phyloP scores from a whole-genome alignment of 1,140 invertebrate genomes.

The Fragariocoptes setiger region DNA sequence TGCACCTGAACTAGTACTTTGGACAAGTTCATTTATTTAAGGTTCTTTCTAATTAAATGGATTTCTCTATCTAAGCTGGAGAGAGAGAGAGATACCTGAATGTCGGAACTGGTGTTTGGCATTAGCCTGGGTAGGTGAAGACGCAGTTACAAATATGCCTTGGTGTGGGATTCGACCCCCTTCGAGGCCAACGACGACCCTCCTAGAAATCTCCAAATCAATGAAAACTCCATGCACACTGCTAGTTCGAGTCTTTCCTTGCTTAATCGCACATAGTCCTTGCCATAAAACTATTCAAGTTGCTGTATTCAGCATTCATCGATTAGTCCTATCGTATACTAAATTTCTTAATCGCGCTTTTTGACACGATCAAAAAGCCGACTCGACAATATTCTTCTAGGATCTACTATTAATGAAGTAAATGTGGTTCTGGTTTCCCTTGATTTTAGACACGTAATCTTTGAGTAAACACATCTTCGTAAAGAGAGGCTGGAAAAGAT shows the following conservation, averaged over 20 bases:
- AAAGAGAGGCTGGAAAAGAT: conserved; percentile 47
- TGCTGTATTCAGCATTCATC: conserved; percentile 96
- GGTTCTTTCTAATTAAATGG: no score
- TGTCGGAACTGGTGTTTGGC: no score
- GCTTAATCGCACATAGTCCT: conserved; percentile 72
- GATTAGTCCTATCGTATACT: conserved; percentile 96
- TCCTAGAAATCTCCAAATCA: no score
- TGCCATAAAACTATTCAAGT: conserved; percentile 88
- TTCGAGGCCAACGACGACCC: no score
- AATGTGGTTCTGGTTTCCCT: conserved; percentile 75
- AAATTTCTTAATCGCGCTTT: conserved; percentile 83
- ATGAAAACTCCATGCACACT: conserved; percentile 71
- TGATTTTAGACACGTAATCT: conserved; percentile 84
- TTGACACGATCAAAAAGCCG: conserved; percentile 86
- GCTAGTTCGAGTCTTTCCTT: conserved; percentile 89
- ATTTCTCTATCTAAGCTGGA: no score
- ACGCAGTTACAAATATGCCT: no score
- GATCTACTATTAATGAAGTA: conserved; percentile 79
- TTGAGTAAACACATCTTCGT: conserved; percentile 35
- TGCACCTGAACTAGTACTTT: no score
- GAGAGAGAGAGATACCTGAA: no score
- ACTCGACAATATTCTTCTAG: conserved; percentile 52
- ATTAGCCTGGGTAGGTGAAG: no score
- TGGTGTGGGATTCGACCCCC: no score
- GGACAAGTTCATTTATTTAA: no score